Conservation (phyloP, 2,797 vertebrate species). For the Sebastes cheni region DNA sequence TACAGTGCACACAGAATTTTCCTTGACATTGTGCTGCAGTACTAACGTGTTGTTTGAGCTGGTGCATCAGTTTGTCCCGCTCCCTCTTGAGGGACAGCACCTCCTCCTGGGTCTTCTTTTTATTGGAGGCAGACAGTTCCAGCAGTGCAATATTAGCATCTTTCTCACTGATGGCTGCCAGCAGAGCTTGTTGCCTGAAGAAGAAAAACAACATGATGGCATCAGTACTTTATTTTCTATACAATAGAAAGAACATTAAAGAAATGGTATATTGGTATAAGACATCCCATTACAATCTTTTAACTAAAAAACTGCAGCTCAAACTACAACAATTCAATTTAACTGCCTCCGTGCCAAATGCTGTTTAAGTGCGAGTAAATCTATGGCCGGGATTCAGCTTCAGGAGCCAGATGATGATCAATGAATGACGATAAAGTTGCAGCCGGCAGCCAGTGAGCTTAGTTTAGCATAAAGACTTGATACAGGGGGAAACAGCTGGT, state of each 20-base stretch:
- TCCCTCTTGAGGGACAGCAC: conserved; percentile 95
- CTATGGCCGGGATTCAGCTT: background rate
- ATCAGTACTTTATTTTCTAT: background rate
- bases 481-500: background rate
- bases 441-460: background rate
- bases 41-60: conserved; percentile 97
- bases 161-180: conserved; percentile 99
- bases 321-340: background rate
- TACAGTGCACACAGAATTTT: background rate
- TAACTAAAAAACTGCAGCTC: background rate
- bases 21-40: conserved; percentile 33
- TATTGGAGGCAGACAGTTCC: conserved; percentile 97
- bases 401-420: background rate
- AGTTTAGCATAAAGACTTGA: background rate
- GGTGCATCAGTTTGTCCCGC: conserved; percentile 96
- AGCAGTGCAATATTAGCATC: conserved; percentile 98
- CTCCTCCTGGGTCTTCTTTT: conserved; percentile 99
- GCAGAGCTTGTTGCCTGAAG: conserved; percentile 94
- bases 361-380: background rate
- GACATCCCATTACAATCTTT: background rate
- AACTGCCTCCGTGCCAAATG: background rate
- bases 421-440: background rate
- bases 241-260: background rate
- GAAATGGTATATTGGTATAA: background rate
- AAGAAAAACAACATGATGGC: conserved; percentile 27